Conservation (phyloP, 2,113 vertebrate genomes). For the Platycercus adscitus region DNA sequence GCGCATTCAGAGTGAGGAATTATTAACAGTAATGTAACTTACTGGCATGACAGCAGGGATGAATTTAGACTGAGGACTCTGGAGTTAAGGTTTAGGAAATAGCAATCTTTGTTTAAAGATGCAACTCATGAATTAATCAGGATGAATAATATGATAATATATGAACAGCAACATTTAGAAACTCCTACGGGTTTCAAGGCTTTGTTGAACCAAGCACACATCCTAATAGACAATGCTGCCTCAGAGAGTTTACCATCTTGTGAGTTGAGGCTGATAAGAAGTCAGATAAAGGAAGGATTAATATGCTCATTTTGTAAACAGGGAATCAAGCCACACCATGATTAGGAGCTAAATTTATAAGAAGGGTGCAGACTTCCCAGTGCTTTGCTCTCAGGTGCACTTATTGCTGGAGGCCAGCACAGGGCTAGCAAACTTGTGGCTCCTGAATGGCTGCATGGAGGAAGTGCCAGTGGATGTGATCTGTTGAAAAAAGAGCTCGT, state of each 20-base stretch:
- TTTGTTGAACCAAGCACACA: background rate
- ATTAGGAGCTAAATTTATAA: constrained; percentile 1
- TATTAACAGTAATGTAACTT: constrained; percentile 37
- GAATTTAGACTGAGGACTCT: constrained; percentile 25
- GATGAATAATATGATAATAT: constrained; percentile 16
- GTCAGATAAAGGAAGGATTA: constrained; percentile 42
- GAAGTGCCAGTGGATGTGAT: background rate
- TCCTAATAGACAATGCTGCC: background rate
- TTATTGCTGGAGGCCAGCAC: background rate
- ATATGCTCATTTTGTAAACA: constrained; percentile 25
- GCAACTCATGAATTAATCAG: constrained; percentile 34
- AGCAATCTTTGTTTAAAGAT: constrained; percentile 25
- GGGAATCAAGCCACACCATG: background rate
- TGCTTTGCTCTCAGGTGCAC: background rate
- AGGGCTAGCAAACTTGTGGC: background rate
- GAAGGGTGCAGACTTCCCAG: background rate
- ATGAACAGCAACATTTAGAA: background rate
- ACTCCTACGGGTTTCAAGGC: background rate
- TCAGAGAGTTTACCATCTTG: background rate
- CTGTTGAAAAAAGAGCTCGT: background rate
- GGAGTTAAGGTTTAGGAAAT: constrained; percentile 15
- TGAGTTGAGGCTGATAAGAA: constrained; percentile 8
- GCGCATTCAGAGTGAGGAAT: background rate
- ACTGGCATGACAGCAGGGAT: background rate
- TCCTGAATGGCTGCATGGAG: background rate